Evolutionary conservation across 2,888 invertebrate genomes (phyloP).

Genomic region (Shargacucullia verbasci): DNA sequence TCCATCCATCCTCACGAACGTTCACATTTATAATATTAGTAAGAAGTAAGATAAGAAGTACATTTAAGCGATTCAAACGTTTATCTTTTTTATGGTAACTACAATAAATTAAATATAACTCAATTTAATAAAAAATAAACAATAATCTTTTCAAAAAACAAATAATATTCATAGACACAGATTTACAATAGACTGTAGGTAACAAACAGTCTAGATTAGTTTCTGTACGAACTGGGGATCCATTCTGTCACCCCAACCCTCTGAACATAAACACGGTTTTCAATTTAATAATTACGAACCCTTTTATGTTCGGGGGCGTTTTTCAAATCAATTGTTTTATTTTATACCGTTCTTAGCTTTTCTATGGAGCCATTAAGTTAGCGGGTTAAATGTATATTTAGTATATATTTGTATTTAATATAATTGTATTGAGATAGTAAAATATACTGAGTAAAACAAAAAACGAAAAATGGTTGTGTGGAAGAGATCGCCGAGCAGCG

Average conservation of each 20-base stretch:
- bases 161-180: constrained; percentile 16
- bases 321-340: constrained; percentile 86
- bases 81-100: too few relatives aligned
- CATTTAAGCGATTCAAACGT: too few relatives aligned
- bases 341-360: constrained; percentile 75
- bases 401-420: not conserved
- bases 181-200: constrained; percentile 11
- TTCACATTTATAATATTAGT: too few relatives aligned
- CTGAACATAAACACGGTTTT: constrained; percentile 77
- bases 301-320: constrained; percentile 75
- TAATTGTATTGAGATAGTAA: too few relatives aligned
- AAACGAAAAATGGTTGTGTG: too few relatives aligned
- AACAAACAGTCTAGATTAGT: constrained; percentile 49
- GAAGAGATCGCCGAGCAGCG: too few relatives aligned
- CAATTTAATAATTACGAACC: constrained; percentile 85
- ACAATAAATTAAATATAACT: too few relatives aligned
- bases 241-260: constrained; percentile 60
- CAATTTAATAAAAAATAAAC: too few relatives aligned
- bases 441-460: too few relatives aligned
- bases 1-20: too few relatives aligned
- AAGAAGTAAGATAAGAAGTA: too few relatives aligned
- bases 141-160: not conserved
- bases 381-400: constrained; percentile 56
- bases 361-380: constrained; percentile 59
- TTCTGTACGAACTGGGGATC: constrained; percentile 53